Evolutionary conservation across 2,888 invertebrate species (phyloP), one percentile per base, ranked within the genome.

Genomic region (Myopa tessellatipennis): DNA sequence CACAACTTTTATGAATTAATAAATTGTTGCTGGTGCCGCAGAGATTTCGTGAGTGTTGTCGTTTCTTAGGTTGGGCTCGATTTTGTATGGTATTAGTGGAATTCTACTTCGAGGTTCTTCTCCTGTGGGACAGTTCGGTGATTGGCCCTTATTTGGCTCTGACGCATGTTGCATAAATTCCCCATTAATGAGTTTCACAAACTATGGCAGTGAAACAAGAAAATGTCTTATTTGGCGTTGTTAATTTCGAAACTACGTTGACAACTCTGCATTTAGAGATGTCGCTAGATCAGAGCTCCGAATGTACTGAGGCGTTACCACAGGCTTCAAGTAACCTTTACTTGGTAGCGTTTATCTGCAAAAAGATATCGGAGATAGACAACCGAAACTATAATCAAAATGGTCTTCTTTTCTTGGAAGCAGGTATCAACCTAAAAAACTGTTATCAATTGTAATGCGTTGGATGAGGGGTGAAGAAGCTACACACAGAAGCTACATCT

Each of bases 121-220:
- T 36, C 63, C 38, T 68, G 67, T 52, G 50, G 65, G 55, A 16
- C 58, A 45, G 10, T 38, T 65, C 38, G 10, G 12, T 34, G 61
- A 18, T 45, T 63, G 60, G 71, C 40, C 77, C 77, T 58, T 67
- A 67, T 77, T 77, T 74, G 73, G 77, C 18, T 7, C 45, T 34
- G 77, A 77, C 77, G 77, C 77, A 77, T 77, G 77, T 77, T 73
- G 77, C 73, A 73, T 77, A 74, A 60, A 77, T 75, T 75, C 75
- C 69, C 34, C 58, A 10, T 69, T 60, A 74, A 75, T 75, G 5
- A 69, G 69, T 38, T 38, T 14, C 10, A 16, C 34, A 16, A 38
- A 36, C 34, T 12, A 14, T 18, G n/a, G 26, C 38, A 55, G 10
- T 73, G n/a, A 40, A 63, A 45, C 34, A 67, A 52, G 12, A 40